Conservation (phyloP, 2,113 vertebrate species). For the Lepus americanus region DNA sequence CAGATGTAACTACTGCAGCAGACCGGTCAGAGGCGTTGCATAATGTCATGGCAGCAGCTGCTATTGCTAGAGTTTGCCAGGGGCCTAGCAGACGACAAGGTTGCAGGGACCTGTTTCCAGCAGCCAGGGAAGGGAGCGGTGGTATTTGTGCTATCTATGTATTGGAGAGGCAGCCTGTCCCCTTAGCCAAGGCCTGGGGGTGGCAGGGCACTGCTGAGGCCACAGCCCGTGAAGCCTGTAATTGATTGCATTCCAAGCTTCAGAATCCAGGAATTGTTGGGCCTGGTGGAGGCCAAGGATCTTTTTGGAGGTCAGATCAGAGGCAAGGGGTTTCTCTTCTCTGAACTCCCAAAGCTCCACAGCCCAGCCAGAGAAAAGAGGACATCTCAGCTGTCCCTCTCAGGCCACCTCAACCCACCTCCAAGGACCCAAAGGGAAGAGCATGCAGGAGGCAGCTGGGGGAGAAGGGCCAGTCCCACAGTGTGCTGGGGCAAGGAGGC, state of each 20-base stretch:
- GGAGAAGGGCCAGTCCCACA: conserved; percentile 46
- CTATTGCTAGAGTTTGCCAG: conserved; percentile 80
- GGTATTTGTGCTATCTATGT: conserved; percentile 79
- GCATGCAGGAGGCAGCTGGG: conserved; percentile 66
- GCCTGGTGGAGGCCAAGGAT: background rate
- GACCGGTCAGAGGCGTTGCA: conserved; percentile 77
- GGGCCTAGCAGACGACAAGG: conserved; percentile 39
- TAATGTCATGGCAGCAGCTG: conserved; percentile 71
- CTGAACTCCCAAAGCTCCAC: conserved; percentile 52
- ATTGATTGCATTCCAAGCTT: conserved; percentile 76
- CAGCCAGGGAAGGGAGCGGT: conserved; percentile 57
- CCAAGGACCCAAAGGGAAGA: conserved; percentile 33
- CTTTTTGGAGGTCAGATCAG: conserved; percentile 52
- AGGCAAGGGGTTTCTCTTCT: conserved; percentile 20
- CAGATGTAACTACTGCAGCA: conserved; percentile 75
- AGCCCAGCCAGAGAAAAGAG: conserved; percentile 53
- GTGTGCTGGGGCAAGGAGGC: conserved; percentile 58
- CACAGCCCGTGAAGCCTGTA: conserved; percentile 64
- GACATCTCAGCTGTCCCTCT: conserved; percentile 23
- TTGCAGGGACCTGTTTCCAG: conserved; percentile 62
- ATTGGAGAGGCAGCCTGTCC: conserved; percentile 69
- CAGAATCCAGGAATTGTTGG: conserved; percentile 47
- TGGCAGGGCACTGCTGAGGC: conserved; percentile 59
- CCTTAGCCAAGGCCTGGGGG: conserved; percentile 37
- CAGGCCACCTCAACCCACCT: background rate